These are phyloP conservation scores for Axea sp. DNA, from an alignment of 2,888 invertebrate genomes.

Conservation along the genomic window DNA sequence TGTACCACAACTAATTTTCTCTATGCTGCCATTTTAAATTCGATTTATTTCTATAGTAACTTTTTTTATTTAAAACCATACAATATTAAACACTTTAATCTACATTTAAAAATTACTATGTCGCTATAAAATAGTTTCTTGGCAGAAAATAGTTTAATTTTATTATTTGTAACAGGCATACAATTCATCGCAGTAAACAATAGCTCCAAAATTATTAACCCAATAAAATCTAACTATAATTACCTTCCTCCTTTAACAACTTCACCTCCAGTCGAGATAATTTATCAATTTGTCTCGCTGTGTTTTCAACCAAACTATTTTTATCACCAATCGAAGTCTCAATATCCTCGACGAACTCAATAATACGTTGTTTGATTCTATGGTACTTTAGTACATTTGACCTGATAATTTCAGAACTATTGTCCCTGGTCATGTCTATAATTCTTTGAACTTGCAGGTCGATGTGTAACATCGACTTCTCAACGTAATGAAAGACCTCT, in stretches of 20 bases:
- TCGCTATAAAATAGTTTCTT: too few relatives aligned
- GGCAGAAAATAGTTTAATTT: too few relatives aligned
- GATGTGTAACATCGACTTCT: conserved; percentile 13
- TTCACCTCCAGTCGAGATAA: conserved; percentile 26
- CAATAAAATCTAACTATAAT: conserved; percentile 1
- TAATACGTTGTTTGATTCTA: background rate
- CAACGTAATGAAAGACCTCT: background rate
- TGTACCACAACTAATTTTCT: background rate
- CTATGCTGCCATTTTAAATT: too few relatives aligned
- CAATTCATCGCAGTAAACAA: too few relatives aligned
- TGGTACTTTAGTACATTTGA: conserved; percentile 1
- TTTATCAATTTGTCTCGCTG: conserved; percentile 25
- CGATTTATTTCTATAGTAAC: background rate
- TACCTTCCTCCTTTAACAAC: conserved; percentile 30
- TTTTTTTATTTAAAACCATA: background rate
- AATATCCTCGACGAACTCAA: conserved; percentile 17
- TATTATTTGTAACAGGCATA: too few relatives aligned
- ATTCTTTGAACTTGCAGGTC: conserved; percentile 5
- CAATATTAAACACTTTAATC: too few relatives aligned
- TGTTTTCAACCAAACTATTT: conserved; percentile 19
- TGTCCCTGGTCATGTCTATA: conserved; percentile 1
- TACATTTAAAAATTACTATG: too few relatives aligned
- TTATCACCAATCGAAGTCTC: conserved; percentile 24
- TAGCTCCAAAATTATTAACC: too few relatives aligned
- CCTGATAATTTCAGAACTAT: background rate